Conservation (phyloP, 2,113 vertebrate genomes). For the Gila orcuttii region DNA sequence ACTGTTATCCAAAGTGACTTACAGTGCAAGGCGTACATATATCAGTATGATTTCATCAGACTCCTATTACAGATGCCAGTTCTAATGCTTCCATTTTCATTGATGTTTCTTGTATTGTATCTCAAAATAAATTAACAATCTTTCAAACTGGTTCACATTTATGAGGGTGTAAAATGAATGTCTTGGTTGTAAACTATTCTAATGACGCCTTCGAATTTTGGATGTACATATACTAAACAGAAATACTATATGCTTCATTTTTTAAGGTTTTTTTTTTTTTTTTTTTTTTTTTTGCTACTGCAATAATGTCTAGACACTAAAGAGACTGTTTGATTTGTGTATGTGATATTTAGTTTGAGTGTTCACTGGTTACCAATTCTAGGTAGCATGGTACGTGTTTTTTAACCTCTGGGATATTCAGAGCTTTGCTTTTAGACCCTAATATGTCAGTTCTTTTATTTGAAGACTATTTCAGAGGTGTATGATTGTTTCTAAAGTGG, state of each 20-base stretch:
- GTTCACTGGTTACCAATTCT: constrained; percentile 3
- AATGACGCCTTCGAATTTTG: constrained; percentile 53
- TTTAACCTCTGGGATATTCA: not conserved
- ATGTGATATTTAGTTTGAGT: constrained; percentile 42
- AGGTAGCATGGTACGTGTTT: constrained; percentile 23
- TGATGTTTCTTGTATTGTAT: constrained; percentile 30
- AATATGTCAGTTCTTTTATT: constrained; percentile 35
- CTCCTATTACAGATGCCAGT: constrained; percentile 18
- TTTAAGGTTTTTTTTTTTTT: constrained; percentile 24
- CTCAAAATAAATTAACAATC: constrained; percentile 11
- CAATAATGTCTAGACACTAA: constrained; percentile 46
- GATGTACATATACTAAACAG: constrained; percentile 63
- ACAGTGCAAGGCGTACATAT: not conserved
- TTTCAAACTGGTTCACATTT: constrained; percentile 16
- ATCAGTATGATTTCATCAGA: not conserved
- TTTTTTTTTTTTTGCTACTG: constrained; percentile 53
- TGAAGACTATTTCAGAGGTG: constrained; percentile 33
- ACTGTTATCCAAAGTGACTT: not conserved
- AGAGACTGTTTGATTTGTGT: constrained; percentile 34
- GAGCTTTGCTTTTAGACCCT: constrained; percentile 30
- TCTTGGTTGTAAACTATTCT: constrained; percentile 34
- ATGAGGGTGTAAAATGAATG: constrained; percentile 47
- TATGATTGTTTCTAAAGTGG: constrained; percentile 56
- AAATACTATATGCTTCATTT: not conserved
- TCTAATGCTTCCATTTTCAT: constrained; percentile 6